These are phyloP conservation scores for Parasteatoda lunata DNA, from an alignment of 2,888 invertebrate species.

Conservation along the genomic window DNA sequence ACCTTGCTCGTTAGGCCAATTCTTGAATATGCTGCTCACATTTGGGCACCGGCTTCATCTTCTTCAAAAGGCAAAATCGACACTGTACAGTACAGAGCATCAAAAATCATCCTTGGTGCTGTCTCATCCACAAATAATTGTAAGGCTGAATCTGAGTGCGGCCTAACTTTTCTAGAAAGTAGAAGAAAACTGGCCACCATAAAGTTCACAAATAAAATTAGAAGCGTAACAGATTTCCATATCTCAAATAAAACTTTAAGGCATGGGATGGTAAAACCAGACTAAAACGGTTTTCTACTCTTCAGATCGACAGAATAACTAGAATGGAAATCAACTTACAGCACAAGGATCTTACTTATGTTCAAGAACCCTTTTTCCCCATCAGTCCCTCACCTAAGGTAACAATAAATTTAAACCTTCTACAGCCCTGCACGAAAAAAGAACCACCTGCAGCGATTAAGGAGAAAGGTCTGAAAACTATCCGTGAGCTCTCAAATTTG, in stretches of 20 bases:
- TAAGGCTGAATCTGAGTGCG: slow-evolving; percentile 1
- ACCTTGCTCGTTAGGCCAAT: not conserved
- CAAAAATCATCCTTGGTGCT: slow-evolving; percentile 4
- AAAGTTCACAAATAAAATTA: slow-evolving; percentile 3
- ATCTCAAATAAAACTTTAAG: not conserved
- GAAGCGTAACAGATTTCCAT: not conserved
- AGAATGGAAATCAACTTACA: not conserved
- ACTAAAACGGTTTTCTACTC: not conserved
- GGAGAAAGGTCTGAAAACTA: not conserved
- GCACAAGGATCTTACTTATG: not conserved
- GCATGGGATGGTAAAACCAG: not conserved
- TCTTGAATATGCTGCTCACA: not conserved
- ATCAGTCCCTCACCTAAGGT: not conserved
- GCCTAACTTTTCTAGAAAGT: too few relatives aligned
- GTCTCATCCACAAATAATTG: not conserved
- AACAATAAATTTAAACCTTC: slow-evolving; percentile 3
- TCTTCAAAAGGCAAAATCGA: not conserved
- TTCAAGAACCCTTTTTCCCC: not conserved
- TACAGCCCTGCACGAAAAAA: slow-evolving; percentile 1
- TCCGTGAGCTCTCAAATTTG: slow-evolving; percentile 2
- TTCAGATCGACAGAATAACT: not conserved
- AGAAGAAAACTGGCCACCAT: too few relatives aligned
- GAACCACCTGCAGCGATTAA: slow-evolving; percentile 2
- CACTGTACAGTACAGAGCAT: slow-evolving; percentile 18
- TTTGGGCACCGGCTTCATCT: not conserved